Evolutionary conservation across 2,888 invertebrate species (phyloP).

Genomic region (Zygogramma bicolorata): DNA sequence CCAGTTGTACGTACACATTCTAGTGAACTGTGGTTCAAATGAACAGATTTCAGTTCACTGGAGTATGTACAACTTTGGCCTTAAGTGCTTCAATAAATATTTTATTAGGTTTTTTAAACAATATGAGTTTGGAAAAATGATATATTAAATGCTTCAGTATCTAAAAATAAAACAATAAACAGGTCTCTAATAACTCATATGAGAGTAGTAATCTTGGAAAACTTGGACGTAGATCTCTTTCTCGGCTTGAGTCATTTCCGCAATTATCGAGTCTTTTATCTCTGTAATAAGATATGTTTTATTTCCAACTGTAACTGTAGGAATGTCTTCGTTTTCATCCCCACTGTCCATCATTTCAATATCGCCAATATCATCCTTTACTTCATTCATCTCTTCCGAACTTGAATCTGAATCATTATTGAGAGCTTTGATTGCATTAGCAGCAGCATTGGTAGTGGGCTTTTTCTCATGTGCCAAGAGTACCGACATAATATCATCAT

Average conservation of each 20-base stretch:
- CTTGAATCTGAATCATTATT: constrained; percentile 80
- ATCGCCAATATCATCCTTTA: constrained; percentile 68
- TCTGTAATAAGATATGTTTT: constrained; percentile 84
- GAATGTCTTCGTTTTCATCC: constrained; percentile 83
- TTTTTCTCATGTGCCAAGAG: constrained; percentile 90
- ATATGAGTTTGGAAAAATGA: background rate
- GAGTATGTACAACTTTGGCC: no score
- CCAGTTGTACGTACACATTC: no score
- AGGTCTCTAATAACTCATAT: constrained; percentile 72
- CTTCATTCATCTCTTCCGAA: constrained; percentile 81
- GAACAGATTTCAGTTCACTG: no score
- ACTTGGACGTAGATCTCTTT: constrained; percentile 95
- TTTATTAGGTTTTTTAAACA: background rate
- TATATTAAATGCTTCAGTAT: background rate
- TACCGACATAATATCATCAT: constrained; percentile 93
- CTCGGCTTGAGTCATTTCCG: constrained; percentile 91
- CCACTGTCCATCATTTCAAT: constrained; percentile 67
- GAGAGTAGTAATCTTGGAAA: constrained; percentile 93
- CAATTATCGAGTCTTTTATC: constrained; percentile 87
- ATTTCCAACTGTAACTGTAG: constrained; percentile 85
- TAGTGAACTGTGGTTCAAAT: no score
- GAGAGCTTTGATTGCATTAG: constrained; percentile 75
- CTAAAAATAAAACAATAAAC: background rate
- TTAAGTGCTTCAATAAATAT: background rate
- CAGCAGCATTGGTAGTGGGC: constrained; percentile 69